Conservation (phyloP, 2,113 vertebrate species). For the Tetraodon nigroviridis region DNA sequence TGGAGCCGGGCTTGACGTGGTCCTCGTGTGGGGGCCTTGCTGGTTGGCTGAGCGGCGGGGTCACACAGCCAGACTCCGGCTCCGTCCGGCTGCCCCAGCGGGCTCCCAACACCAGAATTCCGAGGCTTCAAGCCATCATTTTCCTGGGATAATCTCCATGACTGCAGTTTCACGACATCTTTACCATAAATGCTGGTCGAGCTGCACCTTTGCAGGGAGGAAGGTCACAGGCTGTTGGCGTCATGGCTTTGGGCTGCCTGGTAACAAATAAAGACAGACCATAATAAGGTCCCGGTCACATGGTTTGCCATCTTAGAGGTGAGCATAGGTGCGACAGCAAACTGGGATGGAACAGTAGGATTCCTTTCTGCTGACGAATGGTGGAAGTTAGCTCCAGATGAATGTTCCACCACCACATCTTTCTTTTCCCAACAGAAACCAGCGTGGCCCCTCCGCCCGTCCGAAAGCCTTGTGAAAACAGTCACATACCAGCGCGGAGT, state of each 20-base stretch:
- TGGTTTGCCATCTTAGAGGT: too few relatives aligned
- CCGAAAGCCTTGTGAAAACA: constrained; percentile 48
- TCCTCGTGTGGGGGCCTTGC: constrained; percentile 5
- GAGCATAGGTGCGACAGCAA: too few relatives aligned
- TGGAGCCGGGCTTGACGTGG: constrained; percentile 17
- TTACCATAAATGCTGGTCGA: constrained; percentile 1
- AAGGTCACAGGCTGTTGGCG: constrained; percentile 42
- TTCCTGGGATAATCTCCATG: constrained; percentile 9
- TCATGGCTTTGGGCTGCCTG: constrained; percentile 45
- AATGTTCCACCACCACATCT: not conserved
- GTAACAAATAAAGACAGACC: constrained; percentile 17
- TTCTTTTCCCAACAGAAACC: constrained; percentile 20
- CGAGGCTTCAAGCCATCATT: constrained; percentile 31
- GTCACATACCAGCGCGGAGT: constrained; percentile 47
- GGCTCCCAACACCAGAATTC: constrained; percentile 19
- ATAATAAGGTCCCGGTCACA: not conserved
- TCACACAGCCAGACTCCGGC: constrained; percentile 6
- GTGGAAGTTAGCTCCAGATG: too few relatives aligned
- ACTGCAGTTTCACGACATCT: constrained; percentile 17
- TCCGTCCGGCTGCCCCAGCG: not conserved
- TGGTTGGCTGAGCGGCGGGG: constrained; percentile 23
- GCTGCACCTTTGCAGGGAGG: constrained; percentile 23
- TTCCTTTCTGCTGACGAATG: too few relatives aligned
- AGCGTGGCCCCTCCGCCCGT: constrained; percentile 37
- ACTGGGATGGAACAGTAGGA: too few relatives aligned